A percentile compares a stretch with the other conserved stretches of the same genome.
Conservation (phyloP, 2,113 vertebrate species). For the Hucho hucho region DNA sequence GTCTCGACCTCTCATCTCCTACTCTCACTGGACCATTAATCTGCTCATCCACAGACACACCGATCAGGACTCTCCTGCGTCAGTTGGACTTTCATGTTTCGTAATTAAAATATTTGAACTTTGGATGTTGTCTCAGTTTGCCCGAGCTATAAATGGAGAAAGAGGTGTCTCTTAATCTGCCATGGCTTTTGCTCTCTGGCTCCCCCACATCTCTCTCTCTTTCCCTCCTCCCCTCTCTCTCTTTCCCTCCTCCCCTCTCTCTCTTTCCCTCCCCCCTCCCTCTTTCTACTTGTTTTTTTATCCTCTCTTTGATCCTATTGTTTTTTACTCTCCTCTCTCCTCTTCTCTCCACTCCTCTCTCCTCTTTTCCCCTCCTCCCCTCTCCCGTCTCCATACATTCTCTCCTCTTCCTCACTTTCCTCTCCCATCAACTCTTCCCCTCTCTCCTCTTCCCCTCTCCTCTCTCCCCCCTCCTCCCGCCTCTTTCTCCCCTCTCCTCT, state of each 20-base stretch:
- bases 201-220: too few species aligned
- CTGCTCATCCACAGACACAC: neutral
- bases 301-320: neutral
- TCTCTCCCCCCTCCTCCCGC: conserved; percentile 14
- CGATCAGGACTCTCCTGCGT: neutral
- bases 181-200: neutral
- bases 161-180: neutral
- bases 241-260: neutral
- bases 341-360: too few species aligned
- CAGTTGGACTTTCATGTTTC: neutral
- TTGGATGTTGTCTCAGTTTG: neutral
- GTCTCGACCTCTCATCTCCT: neutral
- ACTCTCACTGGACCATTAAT: neutral
- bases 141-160: neutral
- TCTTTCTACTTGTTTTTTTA: too few species aligned
- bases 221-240: too few species aligned
- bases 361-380: neutral
- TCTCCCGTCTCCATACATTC: too few species aligned
- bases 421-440: too few species aligned
- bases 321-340: neutral
- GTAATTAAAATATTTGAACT: neutral
- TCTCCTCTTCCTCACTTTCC: too few species aligned
- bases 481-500: conserved; percentile 10
- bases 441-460: too few species aligned
- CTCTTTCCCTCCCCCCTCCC: too few species aligned